Conservation (phyloP, 2,888 invertebrate genomes). For the Drosophila atripex region DNA sequence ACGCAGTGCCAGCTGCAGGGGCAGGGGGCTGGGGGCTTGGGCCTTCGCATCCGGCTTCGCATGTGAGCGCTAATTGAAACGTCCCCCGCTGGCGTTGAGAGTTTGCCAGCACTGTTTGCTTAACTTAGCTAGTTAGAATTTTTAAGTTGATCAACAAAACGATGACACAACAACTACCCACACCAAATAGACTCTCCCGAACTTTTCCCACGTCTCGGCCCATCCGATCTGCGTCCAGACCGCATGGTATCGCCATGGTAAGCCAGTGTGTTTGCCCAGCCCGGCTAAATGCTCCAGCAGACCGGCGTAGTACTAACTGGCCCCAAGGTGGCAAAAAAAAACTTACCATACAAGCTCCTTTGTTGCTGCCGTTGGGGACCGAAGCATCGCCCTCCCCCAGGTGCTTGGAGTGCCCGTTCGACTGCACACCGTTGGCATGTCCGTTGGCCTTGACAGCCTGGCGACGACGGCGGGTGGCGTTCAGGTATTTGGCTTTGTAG, state of each 20-base stretch:
- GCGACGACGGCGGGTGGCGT: conserved; percentile 69
- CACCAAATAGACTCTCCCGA: conserved; percentile 7
- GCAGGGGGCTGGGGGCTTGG: conserved; percentile 15
- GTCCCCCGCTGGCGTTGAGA: conserved; percentile 63
- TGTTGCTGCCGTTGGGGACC: conserved; percentile 78
- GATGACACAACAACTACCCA: conserved; percentile 31
- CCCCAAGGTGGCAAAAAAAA: neutral
- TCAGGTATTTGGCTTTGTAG: conserved; percentile 92
- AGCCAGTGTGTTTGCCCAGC: conserved; percentile 52
- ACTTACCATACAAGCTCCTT: conserved; percentile 89
- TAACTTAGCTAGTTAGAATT: conserved; percentile 77
- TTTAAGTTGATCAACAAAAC: conserved; percentile 66
- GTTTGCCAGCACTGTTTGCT: conserved; percentile 66
- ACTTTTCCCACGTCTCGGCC: neutral
- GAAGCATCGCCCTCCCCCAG: conserved; percentile 52
- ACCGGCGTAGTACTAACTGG: too few species aligned
- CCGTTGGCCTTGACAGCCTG: conserved; percentile 66
- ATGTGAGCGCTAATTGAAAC: conserved; percentile 75
- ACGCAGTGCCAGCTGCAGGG: conserved; percentile 35
- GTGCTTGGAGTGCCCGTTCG: conserved; percentile 63
- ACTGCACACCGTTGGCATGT: conserved; percentile 61
- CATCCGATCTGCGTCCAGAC: neutral
- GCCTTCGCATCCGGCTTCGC: conserved; percentile 78
- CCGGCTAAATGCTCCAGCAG: conserved; percentile 55
- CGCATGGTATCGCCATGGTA: neutral